phyloP scores from a whole-genome alignment of 2,113 vertebrate genomes.

The Sinocyclocheilus maitianheensis region DNA sequence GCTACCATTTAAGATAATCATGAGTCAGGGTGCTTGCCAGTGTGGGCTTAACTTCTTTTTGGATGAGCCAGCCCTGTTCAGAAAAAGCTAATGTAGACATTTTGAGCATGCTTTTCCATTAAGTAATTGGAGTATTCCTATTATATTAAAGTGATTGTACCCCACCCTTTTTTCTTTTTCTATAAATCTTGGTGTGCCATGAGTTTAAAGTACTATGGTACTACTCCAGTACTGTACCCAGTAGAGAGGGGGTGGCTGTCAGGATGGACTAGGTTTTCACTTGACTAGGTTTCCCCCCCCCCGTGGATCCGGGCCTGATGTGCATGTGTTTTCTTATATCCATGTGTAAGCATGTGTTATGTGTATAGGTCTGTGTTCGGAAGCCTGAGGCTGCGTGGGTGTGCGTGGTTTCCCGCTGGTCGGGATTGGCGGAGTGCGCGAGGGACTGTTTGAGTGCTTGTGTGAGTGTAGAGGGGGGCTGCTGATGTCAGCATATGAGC shows the following conservation, averaged over 20 bases:
- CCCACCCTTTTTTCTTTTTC: not conserved
- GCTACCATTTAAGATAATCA: not conserved
- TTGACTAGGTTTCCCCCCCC: too few species aligned
- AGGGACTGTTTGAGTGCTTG: constrained; percentile 54
- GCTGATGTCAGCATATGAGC: constrained; percentile 76
- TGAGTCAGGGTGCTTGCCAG: too few species aligned
- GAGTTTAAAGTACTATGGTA: constrained; percentile 2
- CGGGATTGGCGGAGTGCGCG: constrained; percentile 47
- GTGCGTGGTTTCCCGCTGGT: constrained; percentile 48
- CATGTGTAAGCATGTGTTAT: constrained; percentile 29
- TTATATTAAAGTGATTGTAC: not conserved
- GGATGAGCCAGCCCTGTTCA: not conserved
- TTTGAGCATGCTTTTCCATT: not conserved
- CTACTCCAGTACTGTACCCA: not conserved
- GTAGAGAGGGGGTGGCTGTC: not conserved
- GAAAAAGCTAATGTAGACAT: not conserved
- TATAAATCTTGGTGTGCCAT: not conserved
- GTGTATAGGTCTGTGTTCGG: constrained; percentile 33
- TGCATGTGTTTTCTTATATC: constrained; percentile 33
- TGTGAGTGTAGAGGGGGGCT: constrained; percentile 57
- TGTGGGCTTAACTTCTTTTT: not conserved
- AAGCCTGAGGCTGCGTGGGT: constrained; percentile 35
- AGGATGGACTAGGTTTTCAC: too few species aligned
- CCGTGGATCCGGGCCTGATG: not conserved
- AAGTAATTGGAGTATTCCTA: not conserved